Percentiles rank a stretch among this genome's conserved stretches.
phyloP scores from a whole-genome alignment of 1,140 invertebrate species.

The Brachionus rotundiformis region DNA sequence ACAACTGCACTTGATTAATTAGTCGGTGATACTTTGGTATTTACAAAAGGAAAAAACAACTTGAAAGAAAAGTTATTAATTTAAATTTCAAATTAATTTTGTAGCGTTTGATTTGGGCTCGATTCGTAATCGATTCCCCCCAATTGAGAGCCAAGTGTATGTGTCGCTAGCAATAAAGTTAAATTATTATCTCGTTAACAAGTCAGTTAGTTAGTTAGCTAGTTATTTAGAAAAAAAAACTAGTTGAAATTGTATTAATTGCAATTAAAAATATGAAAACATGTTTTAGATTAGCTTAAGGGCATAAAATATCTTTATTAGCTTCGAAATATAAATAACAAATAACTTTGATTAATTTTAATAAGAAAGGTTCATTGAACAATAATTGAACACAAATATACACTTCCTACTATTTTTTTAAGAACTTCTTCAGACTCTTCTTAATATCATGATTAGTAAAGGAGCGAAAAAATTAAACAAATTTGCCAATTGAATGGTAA shows the following conservation, averaged over 20 bases:
- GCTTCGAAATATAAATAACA: conserved; percentile 5
- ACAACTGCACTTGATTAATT: conserved; percentile 34
- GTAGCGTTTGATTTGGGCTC: conserved; percentile 31
- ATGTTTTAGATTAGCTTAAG: conserved; percentile 50
- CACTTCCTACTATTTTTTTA: conserved; percentile 27
- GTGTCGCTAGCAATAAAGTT: neutral
- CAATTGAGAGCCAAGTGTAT: neutral
- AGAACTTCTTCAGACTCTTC: neutral
- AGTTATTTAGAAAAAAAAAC: conserved; percentile 26
- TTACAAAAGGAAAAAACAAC: conserved; percentile 44
- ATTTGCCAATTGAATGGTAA: conserved; percentile 5
- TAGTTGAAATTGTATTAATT: conserved; percentile 35
- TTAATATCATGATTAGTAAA: conserved; percentile 9
- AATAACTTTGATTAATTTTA: conserved; percentile 45
- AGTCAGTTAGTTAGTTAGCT: conserved; percentile 39
- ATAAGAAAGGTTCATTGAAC: conserved; percentile 45
- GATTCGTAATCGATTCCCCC: neutral
- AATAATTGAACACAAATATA: conserved; percentile 5
- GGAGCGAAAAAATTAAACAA: conserved; percentile 3
- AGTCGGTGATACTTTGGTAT: conserved; percentile 39
- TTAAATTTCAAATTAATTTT: conserved; percentile 44
- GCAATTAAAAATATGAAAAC: conserved; percentile 41
- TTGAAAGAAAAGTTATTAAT: conserved; percentile 38
- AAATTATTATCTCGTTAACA: conserved; percentile 38
- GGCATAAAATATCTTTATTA: conserved; percentile 9